Evolutionary conservation across 2,113 vertebrate genomes (phyloP).

Genomic region (Suncus etruscus): DNA sequence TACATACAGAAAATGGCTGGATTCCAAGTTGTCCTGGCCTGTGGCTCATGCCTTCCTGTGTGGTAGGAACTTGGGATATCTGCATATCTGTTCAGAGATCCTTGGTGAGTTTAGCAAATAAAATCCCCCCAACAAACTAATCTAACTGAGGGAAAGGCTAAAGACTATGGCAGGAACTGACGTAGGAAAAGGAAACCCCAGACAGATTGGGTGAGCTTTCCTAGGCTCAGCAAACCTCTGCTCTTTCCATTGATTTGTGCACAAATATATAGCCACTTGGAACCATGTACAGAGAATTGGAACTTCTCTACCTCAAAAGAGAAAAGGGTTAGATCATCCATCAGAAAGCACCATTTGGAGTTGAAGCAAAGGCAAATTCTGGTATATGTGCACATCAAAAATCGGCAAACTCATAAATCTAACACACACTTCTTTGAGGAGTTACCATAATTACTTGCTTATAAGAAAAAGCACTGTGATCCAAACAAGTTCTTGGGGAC

Average conservation of each 20-base stretch:
- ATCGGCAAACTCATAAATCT: background rate
- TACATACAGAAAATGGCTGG: no score
- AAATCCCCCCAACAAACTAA: background rate
- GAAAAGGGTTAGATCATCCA: no score
- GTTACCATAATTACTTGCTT: background rate
- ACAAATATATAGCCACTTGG: background rate
- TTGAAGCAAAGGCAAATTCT: no score
- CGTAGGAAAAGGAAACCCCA: background rate
- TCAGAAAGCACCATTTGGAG: no score
- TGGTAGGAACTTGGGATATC: background rate
- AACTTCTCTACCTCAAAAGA: no score
- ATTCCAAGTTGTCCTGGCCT: background rate
- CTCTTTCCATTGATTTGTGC: background rate
- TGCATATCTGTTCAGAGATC: background rate
- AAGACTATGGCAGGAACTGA: no score
- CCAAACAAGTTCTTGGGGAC: background rate
- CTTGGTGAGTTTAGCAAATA: background rate
- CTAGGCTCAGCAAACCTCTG: background rate
- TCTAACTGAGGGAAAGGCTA: background rate
- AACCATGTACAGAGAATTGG: background rate
- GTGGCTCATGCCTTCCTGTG: background rate
- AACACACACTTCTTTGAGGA: background rate
- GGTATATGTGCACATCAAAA: background rate
- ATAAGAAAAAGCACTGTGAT: background rate
- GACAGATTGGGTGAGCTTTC: background rate